Evolutionary conservation across 1,140 invertebrate species (phyloP).

Genomic region (Drosophila sucinea): DNA sequence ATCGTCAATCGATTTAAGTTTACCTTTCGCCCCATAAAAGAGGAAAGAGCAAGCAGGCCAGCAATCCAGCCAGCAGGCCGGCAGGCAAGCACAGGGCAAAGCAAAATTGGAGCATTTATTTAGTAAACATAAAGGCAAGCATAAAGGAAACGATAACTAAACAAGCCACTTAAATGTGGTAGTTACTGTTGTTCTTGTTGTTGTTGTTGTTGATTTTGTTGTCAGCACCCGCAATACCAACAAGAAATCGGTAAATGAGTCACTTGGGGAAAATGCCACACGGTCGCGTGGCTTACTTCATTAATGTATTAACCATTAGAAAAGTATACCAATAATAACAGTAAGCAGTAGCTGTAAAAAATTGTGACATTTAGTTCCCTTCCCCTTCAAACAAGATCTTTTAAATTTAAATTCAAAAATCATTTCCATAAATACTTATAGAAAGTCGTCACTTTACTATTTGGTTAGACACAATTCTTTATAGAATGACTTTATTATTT

Average conservation of each 20-base stretch:
- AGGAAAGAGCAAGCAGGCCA: no score
- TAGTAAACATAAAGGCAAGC: slow-evolving; percentile 36
- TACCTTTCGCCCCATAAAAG: background rate
- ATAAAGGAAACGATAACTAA: slow-evolving; percentile 11
- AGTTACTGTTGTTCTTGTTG: background rate
- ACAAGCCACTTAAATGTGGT: slow-evolving; percentile 10
- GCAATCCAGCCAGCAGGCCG: background rate
- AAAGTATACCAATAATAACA: background rate
- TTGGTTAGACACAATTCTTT: no score
- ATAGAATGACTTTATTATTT: no score
- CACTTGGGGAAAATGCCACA: slow-evolving; percentile 7
- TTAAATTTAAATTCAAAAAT: no score
- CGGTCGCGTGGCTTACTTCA: slow-evolving; percentile 14
- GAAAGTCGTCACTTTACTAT: no score
- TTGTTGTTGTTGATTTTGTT: slow-evolving; percentile 9
- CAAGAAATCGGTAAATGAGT: slow-evolving; percentile 9
- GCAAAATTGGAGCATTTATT: slow-evolving; percentile 29
- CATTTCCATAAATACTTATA: no score
- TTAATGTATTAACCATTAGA: slow-evolving; percentile 5
- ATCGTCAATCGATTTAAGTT: slow-evolving; percentile 15
- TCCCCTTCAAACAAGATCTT: no score
- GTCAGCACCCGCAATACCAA: slow-evolving; percentile 8
- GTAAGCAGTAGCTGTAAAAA: background rate
- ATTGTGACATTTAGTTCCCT: background rate
- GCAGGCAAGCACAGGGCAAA: background rate